These are phyloP conservation scores for Sebastes taczanowskii DNA, from an alignment of 2,797 vertebrate genomes.

Conservation along the genomic window DNA sequence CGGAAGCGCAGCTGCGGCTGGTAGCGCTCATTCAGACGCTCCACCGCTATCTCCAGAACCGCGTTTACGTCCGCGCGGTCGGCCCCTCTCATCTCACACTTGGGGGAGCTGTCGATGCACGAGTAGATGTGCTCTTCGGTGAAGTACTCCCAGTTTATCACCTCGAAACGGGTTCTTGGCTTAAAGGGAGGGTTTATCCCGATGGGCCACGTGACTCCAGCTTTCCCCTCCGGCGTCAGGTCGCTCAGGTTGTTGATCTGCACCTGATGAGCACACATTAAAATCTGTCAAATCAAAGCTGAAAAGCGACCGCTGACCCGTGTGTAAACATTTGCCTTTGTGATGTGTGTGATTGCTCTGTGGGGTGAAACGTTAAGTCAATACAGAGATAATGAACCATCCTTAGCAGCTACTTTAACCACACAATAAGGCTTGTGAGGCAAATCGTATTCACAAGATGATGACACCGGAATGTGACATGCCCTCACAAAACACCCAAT, in stretches of 20 bases:
- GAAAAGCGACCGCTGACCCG: not conserved
- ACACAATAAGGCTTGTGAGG: not conserved
- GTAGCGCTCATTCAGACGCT: conserved; percentile 91
- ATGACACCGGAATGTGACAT: conserved; percentile 13
- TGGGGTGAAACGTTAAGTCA: not conserved
- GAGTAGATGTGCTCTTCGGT: conserved; percentile 95
- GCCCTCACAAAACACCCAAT: not conserved
- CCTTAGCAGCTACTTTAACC: conserved; percentile 14
- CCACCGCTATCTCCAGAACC: conserved; percentile 88
- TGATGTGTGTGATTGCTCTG: not conserved
- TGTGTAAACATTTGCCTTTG: not conserved
- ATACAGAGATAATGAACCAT: conserved; percentile 21
- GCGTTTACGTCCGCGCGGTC: conserved; percentile 88
- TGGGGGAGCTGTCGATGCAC: conserved; percentile 90
- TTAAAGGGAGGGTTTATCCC: conserved; percentile 92
- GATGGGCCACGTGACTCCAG: conserved; percentile 90
- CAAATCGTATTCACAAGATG: not conserved
- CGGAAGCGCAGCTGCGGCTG: conserved; percentile 93
- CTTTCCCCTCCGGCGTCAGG: conserved; percentile 89
- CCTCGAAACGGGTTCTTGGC: conserved; percentile 94
- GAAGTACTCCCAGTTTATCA: conserved; percentile 98
- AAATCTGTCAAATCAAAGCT: not conserved
- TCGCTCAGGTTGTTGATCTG: conserved; percentile 95
- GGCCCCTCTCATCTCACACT: conserved; percentile 91
- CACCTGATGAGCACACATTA: conserved; percentile 77